Conservation (phyloP, 2,797 vertebrate genomes). For the Enteromius anoplus region DNA sequence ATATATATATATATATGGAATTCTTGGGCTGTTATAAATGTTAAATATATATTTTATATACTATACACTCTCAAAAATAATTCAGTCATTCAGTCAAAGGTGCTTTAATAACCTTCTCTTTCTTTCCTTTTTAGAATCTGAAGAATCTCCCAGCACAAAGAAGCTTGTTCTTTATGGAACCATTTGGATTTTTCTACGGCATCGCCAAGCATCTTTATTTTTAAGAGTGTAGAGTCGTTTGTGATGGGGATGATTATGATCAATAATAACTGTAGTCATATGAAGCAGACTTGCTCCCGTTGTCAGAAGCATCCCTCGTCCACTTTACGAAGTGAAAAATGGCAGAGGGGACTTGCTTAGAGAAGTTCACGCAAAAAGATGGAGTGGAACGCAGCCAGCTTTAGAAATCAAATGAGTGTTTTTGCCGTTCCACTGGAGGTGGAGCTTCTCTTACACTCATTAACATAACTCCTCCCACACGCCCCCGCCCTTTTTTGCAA, state of each 20-base stretch:
- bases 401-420: neutral
- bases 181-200: neutral
- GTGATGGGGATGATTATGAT: neutral
- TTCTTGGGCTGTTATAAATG: no score
- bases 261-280: neutral
- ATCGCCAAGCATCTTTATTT: neutral
- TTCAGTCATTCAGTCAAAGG: no score
- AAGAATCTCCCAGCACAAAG: no score
- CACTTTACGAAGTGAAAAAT: neutral
- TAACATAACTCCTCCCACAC: neutral
- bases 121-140: no score
- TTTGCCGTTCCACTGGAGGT: slow-evolving; percentile 57
- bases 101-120: no score
- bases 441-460: slow-evolving; percentile 32
- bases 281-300: neutral
- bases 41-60: neutral
- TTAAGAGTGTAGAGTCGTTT: neutral
- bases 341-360: neutral
- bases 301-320: no score
- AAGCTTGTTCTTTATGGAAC: neutral
- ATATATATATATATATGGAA: no score
- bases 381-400: neutral
- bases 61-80: neutral
- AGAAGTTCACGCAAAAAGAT: neutral
- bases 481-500: neutral